Percentiles rank a stretch among this genome's conserved stretches.
phyloP scores from a whole-genome alignment of 2,888 invertebrate species.

The Sphinx pinastri region DNA sequence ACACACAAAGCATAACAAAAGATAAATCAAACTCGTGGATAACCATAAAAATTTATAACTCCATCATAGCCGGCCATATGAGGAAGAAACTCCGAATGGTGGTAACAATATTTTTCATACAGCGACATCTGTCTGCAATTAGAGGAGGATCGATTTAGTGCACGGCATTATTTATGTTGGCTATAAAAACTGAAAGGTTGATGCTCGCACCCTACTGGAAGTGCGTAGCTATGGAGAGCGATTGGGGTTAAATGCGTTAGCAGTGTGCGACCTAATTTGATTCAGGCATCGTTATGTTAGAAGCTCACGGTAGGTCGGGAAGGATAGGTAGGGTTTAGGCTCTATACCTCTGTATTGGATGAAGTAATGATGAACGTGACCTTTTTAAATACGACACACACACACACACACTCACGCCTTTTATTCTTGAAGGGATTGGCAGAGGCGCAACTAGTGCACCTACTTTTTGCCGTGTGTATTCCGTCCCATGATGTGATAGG shows the following conservation, averaged over 20 bases:
- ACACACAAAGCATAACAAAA: conserved; percentile 41
- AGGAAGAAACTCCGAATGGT: conserved; percentile 31
- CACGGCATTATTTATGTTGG: conserved; percentile 47
- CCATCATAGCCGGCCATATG: conserved; percentile 41
- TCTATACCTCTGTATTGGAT: no score
- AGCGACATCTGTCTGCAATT: conserved; percentile 58
- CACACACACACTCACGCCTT: no score
- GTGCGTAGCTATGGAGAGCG: conserved; percentile 18
- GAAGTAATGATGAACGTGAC: no score
- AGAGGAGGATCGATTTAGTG: conserved; percentile 55
- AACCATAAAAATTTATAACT: conserved; percentile 48
- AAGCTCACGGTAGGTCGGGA: no score
- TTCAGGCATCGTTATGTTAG: not conserved
- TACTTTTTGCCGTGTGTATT: no score
- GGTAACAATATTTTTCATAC: conserved; percentile 28
- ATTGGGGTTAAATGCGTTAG: not conserved
- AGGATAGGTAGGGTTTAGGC: not conserved
- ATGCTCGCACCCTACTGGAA: conserved; percentile 19
- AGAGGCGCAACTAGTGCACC: no score
- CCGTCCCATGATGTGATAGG: no score
- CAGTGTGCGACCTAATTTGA: not conserved
- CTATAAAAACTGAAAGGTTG: conserved; percentile 39
- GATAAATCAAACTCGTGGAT: conserved; percentile 50
- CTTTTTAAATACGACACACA: no score
- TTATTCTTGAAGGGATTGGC: no score